Evolutionary conservation across 2,797 vertebrate species (phyloP).

Genomic region (Megalops cyprinoides): DNA sequence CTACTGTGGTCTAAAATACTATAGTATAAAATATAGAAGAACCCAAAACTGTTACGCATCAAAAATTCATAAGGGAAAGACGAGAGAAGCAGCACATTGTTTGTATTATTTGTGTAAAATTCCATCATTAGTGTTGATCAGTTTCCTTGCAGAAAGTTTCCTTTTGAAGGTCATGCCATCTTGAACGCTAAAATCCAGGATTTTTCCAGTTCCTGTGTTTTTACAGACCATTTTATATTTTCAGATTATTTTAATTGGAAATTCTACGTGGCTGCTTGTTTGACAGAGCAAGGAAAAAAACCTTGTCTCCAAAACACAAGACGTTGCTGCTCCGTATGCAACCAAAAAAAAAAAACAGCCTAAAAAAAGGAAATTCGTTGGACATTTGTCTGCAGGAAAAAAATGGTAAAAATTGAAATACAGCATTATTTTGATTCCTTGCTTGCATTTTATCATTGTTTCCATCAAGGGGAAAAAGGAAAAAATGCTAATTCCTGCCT

Average conservation of each 20-base stretch:
- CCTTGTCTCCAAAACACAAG: background rate
- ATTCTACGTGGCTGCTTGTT: background rate
- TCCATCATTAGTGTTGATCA: constrained; percentile 62
- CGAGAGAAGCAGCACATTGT: background rate
- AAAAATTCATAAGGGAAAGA: background rate
- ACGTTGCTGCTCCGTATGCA: background rate
- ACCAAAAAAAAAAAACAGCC: background rate
- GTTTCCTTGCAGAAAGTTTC: constrained; percentile 60
- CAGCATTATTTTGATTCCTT: constrained; percentile 7
- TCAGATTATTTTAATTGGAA: constrained; percentile 28
- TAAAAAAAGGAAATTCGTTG: background rate
- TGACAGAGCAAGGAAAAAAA: constrained; percentile 4
- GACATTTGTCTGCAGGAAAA: background rate
- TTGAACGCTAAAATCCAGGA: constrained; percentile 72
- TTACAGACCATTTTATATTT: constrained; percentile 44
- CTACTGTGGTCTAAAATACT: too few relatives aligned
- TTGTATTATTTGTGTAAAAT: constrained; percentile 36
- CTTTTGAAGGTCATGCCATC: constrained; percentile 64
- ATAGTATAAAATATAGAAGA: too few relatives aligned
- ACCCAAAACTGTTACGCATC: too few relatives aligned
- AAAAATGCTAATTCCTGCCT: constrained; percentile 54
- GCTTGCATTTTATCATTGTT: background rate
- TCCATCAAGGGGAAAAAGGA: background rate
- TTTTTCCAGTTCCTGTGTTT: constrained; percentile 64
- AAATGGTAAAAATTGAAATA: background rate